Evolutionary conservation across 2,113 vertebrate species (phyloP).

Genomic region (Epinephelus moara): DNA sequence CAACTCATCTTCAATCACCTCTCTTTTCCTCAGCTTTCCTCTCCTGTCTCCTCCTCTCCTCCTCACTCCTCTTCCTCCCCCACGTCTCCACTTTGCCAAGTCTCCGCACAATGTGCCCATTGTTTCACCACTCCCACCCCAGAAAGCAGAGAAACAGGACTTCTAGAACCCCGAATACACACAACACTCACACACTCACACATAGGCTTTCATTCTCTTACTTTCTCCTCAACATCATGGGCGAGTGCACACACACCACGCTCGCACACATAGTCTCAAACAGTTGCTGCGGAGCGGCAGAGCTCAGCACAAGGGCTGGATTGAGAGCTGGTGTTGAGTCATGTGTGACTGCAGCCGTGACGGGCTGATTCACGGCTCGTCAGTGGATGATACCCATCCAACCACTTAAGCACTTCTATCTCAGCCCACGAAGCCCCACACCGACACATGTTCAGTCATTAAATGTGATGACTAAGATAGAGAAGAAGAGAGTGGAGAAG

Average conservation of each 20-base stretch:
- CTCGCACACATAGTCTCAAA: slow-evolving; percentile 38
- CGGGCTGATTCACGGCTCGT: slow-evolving; percentile 53
- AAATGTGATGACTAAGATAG: neutral
- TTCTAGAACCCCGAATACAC: slow-evolving; percentile 58
- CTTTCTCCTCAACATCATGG: slow-evolving; percentile 46
- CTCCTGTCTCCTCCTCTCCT: slow-evolving; percentile 25
- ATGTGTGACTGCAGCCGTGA: slow-evolving; percentile 57
- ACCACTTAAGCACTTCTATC: slow-evolving; percentile 40
- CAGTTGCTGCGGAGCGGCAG: slow-evolving; percentile 30
- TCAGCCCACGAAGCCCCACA: slow-evolving; percentile 8
- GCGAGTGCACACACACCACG: slow-evolving; percentile 5
- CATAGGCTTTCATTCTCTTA: slow-evolving; percentile 54
- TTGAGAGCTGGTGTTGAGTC: slow-evolving; percentile 65
- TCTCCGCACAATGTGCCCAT: slow-evolving; percentile 76
- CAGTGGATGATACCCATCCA: slow-evolving; percentile 43
- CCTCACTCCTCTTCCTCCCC: slow-evolving; percentile 27
- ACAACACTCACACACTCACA: slow-evolving; percentile 42
- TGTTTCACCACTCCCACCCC: slow-evolving; percentile 66
- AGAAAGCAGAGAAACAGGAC: slow-evolving; percentile 66
- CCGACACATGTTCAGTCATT: slow-evolving; percentile 24
- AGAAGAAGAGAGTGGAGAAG: neutral
- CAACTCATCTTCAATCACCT: slow-evolving; percentile 47
- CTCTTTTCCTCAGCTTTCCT: slow-evolving; percentile 29
- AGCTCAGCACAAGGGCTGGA: slow-evolving; percentile 58
- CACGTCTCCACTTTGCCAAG: slow-evolving; percentile 56